phyloP scores from a whole-genome alignment of 1,140 invertebrate species.

The Bombus pascuorum region DNA sequence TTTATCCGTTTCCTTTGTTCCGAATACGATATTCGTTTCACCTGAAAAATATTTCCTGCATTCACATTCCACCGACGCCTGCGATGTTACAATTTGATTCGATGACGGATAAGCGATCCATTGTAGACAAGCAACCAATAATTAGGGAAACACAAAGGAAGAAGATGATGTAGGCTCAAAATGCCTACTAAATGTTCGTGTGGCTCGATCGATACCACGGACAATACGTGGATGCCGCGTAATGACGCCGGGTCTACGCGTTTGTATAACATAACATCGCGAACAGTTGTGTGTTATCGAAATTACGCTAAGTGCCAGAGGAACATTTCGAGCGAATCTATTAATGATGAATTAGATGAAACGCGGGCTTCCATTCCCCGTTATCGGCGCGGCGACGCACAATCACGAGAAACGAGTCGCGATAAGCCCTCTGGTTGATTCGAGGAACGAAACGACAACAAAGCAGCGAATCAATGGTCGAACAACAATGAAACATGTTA shows the following conservation, averaged over 20 bases:
- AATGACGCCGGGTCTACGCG: slow-evolving; percentile 1
- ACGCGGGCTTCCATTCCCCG: not conserved
- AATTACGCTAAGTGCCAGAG: not conserved
- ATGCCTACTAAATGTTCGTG: not conserved
- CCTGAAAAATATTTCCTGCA: not conserved
- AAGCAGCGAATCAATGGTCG: not conserved
- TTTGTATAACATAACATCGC: not conserved
- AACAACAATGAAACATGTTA: not conserved
- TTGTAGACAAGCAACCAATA: not conserved
- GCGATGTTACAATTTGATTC: not conserved
- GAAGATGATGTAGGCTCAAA: not conserved
- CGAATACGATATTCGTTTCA: not conserved
- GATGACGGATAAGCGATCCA: not conserved
- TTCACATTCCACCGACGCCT: not conserved
- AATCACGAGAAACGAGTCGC: slow-evolving; percentile 6
- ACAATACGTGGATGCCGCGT: not conserved
- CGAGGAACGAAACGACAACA: not conserved
- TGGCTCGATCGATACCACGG: not conserved
- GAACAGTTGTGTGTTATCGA: not conserved
- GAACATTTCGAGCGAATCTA: not conserved
- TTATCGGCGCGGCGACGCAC: not conserved
- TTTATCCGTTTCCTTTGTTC: not conserved
- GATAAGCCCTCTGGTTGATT: slow-evolving; percentile 6
- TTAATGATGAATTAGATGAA: slow-evolving; percentile 19
- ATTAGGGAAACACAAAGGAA: slow-evolving; percentile 23